Base-by-base conservation (phyloP, 2,797 vertebrate genomes). In the Hapalemur alaotrensis region DNA sequence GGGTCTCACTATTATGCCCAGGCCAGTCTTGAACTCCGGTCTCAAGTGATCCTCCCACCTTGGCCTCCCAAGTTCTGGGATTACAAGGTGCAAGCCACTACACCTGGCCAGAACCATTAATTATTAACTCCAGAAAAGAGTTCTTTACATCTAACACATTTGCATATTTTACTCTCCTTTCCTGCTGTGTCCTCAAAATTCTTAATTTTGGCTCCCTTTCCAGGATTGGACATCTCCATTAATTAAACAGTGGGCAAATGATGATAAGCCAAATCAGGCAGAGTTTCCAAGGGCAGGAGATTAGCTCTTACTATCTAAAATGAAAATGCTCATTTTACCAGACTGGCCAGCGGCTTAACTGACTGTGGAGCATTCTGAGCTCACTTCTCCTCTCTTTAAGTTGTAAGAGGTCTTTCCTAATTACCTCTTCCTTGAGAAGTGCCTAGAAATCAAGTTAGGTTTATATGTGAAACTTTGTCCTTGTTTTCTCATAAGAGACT, bases 241-340 rank as follows among this genome's bases (percentile, higher is more conserved):
- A 80, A 72, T 54, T 67, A 81, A 82, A 73, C 28, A 73, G 70
- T 59, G 22, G 10, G 35, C 22, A 91, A 91, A 59, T 75, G 67
- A 90, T 30, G 30, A 90, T 10, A 76, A 95, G 23, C 12, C 85
- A 93, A 82, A 43, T 83, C 10, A 81, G 78, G 20, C 32, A 9
- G 82, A 52, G 10, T 83, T 87, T 88, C 93, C 79, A 76, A 35
- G 46, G 46, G 25, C 35, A 95, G 35, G n/a, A 95, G 35, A 43
- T 72, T 65, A 85, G 12, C 85, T 85, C 41, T 95, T 43, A 89
- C 17, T 30, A 50, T 50, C 86, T 54, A 93, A 86, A 69, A 9
- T 0, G n/a, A 82, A 91, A 87, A 67, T 76, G 32, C 46, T 79
- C 46, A 48, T 95, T 96, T 93, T 82, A 80, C 23, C 67, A 87